Conservation (phyloP, 2,888 invertebrate species). For the Oxycera nigricornis region DNA sequence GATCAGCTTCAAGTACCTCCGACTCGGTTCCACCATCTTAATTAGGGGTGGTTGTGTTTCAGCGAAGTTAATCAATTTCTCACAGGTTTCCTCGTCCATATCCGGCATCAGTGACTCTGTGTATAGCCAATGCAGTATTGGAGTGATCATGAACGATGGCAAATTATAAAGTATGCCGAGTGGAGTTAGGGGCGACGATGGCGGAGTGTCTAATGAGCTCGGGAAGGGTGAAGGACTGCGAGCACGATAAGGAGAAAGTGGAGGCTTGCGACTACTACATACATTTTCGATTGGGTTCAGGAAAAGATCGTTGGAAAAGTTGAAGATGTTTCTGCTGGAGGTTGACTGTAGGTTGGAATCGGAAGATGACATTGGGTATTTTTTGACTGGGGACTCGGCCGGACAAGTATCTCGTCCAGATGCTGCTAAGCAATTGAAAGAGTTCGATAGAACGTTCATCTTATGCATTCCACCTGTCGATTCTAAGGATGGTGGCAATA, state of each 20-base stretch:
- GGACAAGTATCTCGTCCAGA: not conserved
- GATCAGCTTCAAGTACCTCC: slow-evolving; percentile 69
- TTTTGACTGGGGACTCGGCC: slow-evolving; percentile 30
- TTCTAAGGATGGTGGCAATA: slow-evolving; percentile 53
- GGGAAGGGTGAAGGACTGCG: slow-evolving; percentile 57
- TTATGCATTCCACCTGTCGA: slow-evolving; percentile 48
- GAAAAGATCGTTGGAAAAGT: slow-evolving; percentile 57
- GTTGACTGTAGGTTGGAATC: slow-evolving; percentile 57
- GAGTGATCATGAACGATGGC: slow-evolving; percentile 68
- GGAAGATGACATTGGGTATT: slow-evolving; percentile 54
- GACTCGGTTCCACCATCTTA: slow-evolving; percentile 66
- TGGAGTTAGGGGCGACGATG: slow-evolving; percentile 59
- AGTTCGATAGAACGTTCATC: slow-evolving; percentile 54
- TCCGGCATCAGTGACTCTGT: slow-evolving; percentile 69
- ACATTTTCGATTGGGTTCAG: slow-evolving; percentile 51
- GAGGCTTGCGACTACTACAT: slow-evolving; percentile 54
- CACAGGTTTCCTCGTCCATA: slow-evolving; percentile 67
- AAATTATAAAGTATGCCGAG: slow-evolving; percentile 67
- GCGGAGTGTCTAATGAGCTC: slow-evolving; percentile 57
- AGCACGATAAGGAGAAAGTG: slow-evolving; percentile 57
- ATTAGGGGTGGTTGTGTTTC: slow-evolving; percentile 66
- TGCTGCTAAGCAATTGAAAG: slow-evolving; percentile 55
- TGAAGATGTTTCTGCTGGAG: slow-evolving; percentile 56
- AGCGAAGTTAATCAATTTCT: slow-evolving; percentile 65
- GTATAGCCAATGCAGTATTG: slow-evolving; percentile 70